These are phyloP conservation scores for Theodoxus fluviatilis DNA, from an alignment of 2,888 invertebrate species.

Conservation along the genomic window DNA sequence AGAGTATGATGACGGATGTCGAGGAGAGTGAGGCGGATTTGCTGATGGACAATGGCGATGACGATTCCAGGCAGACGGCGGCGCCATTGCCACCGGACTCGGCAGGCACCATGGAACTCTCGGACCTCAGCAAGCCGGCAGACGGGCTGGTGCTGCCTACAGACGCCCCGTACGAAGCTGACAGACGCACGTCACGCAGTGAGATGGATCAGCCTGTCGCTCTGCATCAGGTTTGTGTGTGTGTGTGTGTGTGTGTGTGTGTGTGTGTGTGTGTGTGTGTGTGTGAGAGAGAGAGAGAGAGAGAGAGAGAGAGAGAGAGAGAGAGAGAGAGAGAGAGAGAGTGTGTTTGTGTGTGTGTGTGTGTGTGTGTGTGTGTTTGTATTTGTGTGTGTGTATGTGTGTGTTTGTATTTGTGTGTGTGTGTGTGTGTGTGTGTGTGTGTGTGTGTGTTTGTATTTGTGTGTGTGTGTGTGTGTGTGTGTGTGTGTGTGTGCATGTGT, in stretches of 20 bases:
- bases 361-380: not conserved
- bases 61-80: too few species aligned
- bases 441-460: not conserved
- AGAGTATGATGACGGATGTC: too few species aligned
- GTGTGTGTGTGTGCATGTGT: not conserved
- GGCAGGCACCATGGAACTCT: too few species aligned
- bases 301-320: not conserved
- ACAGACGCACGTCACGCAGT: too few species aligned
- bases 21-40: too few species aligned
- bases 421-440: slow-evolving; percentile 3
- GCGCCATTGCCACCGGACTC: too few species aligned
- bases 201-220: too few species aligned
- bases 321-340: not conserved
- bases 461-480: slow-evolving; percentile 7
- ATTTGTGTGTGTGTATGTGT: not conserved
- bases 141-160: too few species aligned
- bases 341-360: slow-evolving; percentile 10
- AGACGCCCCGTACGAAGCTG: too few species aligned
- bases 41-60: too few species aligned
- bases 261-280: not conserved
- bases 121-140: too few species aligned
- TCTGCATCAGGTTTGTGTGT: not conserved
- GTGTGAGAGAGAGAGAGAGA: not conserved
- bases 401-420: not conserved
- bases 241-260: not conserved